Conservation (phyloP, 2,797 vertebrate genomes). For the Argyrosomus regius region DNA sequence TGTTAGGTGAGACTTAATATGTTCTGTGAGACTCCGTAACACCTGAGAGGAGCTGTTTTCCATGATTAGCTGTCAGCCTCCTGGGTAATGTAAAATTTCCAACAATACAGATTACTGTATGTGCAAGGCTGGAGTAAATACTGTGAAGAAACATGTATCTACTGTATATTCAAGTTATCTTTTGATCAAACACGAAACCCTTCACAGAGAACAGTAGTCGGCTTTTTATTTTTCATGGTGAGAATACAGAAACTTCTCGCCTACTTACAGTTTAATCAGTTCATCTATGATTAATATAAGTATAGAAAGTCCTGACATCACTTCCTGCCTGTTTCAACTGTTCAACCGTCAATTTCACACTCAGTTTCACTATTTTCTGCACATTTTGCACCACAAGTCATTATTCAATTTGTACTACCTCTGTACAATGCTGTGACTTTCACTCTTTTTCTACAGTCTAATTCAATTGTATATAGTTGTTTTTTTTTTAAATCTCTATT, state of each 20-base stretch:
- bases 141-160: background rate
- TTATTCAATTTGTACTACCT: background rate
- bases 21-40: background rate
- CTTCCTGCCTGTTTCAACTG: background rate
- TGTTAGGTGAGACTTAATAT: background rate
- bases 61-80: background rate
- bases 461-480: no score
- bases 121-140: background rate
- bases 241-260: no score
- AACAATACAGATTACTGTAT: background rate
- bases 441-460: no score
- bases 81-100: background rate
- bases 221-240: no score
- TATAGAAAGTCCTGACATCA: background rate
- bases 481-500: no score
- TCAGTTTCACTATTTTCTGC: background rate
- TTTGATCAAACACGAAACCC: background rate
- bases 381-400: no score
- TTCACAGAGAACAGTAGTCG: background rate
- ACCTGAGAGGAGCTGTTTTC: background rate
- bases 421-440: background rate
- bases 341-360: no score
- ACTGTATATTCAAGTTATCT: no score
- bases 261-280: background rate
- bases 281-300: background rate